phyloP scores from a whole-genome alignment of 2,888 invertebrate species.

The Tipula helvola region DNA sequence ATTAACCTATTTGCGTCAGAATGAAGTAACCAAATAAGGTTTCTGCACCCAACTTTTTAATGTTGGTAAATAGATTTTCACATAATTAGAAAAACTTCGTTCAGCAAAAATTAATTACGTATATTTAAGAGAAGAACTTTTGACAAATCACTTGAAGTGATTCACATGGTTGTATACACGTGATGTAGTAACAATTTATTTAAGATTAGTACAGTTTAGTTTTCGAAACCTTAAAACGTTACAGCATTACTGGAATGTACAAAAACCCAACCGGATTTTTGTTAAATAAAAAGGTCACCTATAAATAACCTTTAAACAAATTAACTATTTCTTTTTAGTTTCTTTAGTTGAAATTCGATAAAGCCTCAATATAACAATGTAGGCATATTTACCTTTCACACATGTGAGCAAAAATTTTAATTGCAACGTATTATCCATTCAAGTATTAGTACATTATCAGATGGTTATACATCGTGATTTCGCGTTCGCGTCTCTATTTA shows the following conservation, averaged over 20 bases:
- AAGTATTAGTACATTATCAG: background rate
- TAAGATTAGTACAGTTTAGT: background rate
- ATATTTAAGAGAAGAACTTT: background rate
- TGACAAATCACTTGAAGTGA: too few species aligned
- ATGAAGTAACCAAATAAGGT: too few species aligned
- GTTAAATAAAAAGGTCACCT: background rate
- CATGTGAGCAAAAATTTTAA: background rate
- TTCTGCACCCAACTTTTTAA: too few species aligned
- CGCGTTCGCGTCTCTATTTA: background rate
- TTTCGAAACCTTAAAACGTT: background rate
- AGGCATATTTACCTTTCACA: background rate
- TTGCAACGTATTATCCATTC: background rate
- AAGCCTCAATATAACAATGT: background rate
- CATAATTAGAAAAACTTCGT: background rate
- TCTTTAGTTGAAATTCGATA: background rate
- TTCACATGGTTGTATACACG: background rate
- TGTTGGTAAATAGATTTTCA: background rate
- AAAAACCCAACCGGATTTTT: background rate
- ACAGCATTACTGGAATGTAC: background rate
- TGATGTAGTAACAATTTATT: background rate
- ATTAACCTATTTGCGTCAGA: too few species aligned
- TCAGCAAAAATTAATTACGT: background rate
- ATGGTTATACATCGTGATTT: background rate
- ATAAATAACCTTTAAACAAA: background rate
- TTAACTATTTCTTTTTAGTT: background rate